Conservation (phyloP, 2,888 invertebrate species). For the Nasonia oneida region DNA sequence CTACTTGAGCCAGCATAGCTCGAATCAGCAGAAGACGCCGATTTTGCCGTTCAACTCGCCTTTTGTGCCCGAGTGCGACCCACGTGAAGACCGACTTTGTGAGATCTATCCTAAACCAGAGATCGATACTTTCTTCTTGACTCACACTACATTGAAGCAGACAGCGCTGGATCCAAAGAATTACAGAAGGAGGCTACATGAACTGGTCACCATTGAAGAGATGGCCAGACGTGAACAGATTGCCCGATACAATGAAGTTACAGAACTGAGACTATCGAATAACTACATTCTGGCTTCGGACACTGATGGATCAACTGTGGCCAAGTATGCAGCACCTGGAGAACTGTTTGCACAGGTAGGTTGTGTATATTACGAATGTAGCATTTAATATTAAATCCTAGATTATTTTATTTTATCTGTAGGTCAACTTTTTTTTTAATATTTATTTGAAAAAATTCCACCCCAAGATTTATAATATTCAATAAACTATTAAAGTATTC, state of each 20-base stretch:
- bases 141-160: conserved; percentile 85
- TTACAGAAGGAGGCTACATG: conserved; percentile 87
- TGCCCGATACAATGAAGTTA: conserved; percentile 85
- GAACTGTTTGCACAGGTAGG: conserved; percentile 86
- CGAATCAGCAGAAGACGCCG: conserved; percentile 78
- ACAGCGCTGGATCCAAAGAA: conserved; percentile 84
- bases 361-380: not conserved
- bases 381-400: not conserved
- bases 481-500: not conserved
- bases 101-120: conserved; percentile 85
- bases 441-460: not conserved
- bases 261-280: conserved; percentile 81
- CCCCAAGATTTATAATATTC: not conserved
- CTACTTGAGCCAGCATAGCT: conserved; percentile 83
- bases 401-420: conserved; percentile 20
- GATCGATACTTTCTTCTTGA: conserved; percentile 84
- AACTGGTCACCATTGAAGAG: conserved; percentile 86
- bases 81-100: conserved; percentile 77
- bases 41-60: conserved; percentile 82
- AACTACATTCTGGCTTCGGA: conserved; percentile 86
- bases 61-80: conserved; percentile 80
- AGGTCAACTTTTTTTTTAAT: not conserved
- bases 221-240: conserved; percentile 87
- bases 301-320: conserved; percentile 85
- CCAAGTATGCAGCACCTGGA: conserved; percentile 88